These are phyloP conservation scores for Pteronura brasiliensis DNA, from an alignment of 2,113 vertebrate species.

Conservation along the genomic window DNA sequence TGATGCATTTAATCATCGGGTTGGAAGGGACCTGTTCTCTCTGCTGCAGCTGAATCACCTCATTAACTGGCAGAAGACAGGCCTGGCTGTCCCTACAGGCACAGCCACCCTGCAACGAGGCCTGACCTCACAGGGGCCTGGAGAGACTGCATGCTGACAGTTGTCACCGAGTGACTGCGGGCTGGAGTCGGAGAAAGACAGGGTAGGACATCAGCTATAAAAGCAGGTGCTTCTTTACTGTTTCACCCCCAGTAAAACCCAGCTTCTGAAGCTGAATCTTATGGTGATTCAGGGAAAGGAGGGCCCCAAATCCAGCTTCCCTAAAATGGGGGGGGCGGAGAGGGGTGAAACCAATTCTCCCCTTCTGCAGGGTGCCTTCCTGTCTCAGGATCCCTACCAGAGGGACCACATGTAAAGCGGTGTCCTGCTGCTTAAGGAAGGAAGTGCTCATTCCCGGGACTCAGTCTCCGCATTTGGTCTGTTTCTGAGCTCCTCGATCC, in stretches of 20 bases:
- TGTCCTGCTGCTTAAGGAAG: no score
- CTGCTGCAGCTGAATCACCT: background rate
- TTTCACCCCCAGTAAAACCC: background rate
- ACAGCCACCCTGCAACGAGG: background rate
- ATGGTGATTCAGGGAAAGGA: background rate
- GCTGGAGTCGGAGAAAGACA: background rate
- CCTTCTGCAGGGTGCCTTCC: rapidly evolving
- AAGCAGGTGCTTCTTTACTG: background rate
- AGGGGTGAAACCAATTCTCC: background rate
- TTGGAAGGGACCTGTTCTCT: background rate
- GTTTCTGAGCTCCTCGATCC: background rate
- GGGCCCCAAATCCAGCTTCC: background rate
- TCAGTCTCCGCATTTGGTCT: background rate
- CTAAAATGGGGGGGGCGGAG: no score
- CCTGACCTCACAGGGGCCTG: background rate
- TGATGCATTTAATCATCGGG: background rate
- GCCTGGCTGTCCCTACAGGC: background rate
- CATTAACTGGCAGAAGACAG: background rate
- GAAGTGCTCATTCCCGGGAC: no score
- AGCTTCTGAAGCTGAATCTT: background rate
- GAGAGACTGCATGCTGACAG: background rate
- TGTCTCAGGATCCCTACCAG: background rate
- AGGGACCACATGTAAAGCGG: no score
- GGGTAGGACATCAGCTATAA: background rate
- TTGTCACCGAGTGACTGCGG: background rate